Conservation (phyloP, 2,888 invertebrate genomes). For the Drosophila setosimentum region DNA sequence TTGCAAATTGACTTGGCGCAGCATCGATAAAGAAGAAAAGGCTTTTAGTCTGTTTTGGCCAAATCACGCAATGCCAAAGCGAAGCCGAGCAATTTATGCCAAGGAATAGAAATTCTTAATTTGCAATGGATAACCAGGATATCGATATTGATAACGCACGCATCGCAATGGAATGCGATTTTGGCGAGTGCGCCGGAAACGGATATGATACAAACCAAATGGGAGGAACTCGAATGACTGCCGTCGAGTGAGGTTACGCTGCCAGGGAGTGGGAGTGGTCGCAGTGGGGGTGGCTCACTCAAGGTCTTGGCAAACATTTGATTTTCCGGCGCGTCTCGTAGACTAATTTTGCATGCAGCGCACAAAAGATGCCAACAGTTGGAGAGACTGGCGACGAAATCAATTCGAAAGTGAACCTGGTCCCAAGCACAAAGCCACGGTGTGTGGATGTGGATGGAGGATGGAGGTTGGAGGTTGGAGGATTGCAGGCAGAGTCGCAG, state of each 20-base stretch:
- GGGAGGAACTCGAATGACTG: neutral
- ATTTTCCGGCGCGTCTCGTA: constrained; percentile 55
- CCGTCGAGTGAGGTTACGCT: neutral
- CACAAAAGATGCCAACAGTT: constrained; percentile 52
- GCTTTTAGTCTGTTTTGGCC: constrained; percentile 43
- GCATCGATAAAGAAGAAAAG: constrained; percentile 33
- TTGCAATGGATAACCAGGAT: constrained; percentile 27
- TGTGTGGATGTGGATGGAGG: neutral
- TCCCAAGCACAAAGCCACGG: constrained; percentile 20
- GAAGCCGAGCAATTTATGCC: constrained; percentile 39
- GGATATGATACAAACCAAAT: constrained; percentile 56
- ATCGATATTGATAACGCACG: constrained; percentile 59
- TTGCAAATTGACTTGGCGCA: constrained; percentile 66
- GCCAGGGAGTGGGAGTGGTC: neutral
- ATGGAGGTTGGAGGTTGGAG: neutral
- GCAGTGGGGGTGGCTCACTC: constrained; percentile 22
- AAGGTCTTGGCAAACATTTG: constrained; percentile 74
- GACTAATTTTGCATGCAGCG: constrained; percentile 77
- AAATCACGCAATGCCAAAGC: constrained; percentile 39
- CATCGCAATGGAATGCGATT: constrained; percentile 58
- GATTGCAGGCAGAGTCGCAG: constrained; percentile 32
- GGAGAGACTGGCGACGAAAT: constrained; percentile 31
- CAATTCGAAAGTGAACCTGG: constrained; percentile 35
- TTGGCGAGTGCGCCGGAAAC: constrained; percentile 61
- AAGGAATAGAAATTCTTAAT: constrained; percentile 43